These are phyloP conservation scores for Andrena hattorfiana DNA, from an alignment of 2,888 invertebrate species.

Conservation along the genomic window DNA sequence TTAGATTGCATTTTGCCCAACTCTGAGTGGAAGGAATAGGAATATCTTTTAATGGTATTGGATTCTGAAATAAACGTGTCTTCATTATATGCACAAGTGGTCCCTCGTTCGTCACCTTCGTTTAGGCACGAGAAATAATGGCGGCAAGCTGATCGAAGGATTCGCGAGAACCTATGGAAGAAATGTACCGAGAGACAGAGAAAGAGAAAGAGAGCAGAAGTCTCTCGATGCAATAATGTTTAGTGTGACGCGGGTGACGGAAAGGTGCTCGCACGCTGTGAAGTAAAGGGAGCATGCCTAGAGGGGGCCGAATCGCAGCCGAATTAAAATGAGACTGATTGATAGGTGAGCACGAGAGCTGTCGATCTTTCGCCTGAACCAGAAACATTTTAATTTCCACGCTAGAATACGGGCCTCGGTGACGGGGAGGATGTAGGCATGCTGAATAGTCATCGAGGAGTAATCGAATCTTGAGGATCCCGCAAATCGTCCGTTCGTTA, in stretches of 20 bases:
- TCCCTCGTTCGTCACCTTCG: neutral
- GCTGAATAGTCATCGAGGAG: constrained; percentile 23
- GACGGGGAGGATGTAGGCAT: constrained; percentile 45
- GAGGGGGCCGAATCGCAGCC: constrained; percentile 61
- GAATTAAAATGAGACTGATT: constrained; percentile 79
- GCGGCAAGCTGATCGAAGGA: neutral
- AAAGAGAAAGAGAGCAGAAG: constrained; percentile 7
- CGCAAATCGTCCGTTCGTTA: neutral
- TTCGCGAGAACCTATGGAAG: neutral
- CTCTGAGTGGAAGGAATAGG: neutral
- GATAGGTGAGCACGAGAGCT: constrained; percentile 70
- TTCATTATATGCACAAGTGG: constrained; percentile 45
- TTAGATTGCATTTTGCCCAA: too few species aligned
- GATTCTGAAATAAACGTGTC: constrained; percentile 57
- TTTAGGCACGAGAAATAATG: neutral
- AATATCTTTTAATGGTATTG: constrained; percentile 15
- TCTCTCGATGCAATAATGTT: constrained; percentile 53
- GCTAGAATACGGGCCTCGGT: constrained; percentile 86
- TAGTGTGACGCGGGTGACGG: constrained; percentile 39
- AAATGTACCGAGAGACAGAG: neutral
- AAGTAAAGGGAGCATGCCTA: constrained; percentile 65
- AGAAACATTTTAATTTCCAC: constrained; percentile 84
- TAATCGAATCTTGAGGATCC: neutral
- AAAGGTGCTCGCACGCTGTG: constrained; percentile 36
- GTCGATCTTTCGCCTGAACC: constrained; percentile 68